Evolutionary conservation across 2,113 vertebrate species (phyloP), one percentile per base, ranked within the genome.

Genomic region (Siniperca knerii): DNA sequence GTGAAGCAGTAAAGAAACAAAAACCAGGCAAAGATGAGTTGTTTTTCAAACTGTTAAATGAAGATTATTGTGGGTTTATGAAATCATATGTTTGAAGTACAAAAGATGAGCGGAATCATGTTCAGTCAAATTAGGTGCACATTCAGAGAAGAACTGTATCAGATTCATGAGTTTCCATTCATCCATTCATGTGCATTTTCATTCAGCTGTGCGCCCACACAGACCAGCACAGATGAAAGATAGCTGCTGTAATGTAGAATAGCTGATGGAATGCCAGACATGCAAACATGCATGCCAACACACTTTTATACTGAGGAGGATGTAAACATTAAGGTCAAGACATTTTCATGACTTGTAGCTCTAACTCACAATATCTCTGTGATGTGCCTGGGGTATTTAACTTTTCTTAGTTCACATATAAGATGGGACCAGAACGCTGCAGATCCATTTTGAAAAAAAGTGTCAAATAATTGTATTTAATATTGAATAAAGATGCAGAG

Each of bases 81-180:
- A 54, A 64, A 29, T 23, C n/a, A 54, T n/a, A 18, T 20, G 35
- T 57, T 29, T 23, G 15, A 72, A 57, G 25, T 23, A 68, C 62
- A 23, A 44, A 57, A 18, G 35, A 52, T 33, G 6, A 79, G n/a
- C 8, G 2, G 50, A 58, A 33, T 35, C 13, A 0, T 13, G 9
- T 58, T 76, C 11, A 46, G 33, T 35, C 6, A 25, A 64, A 66
- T 69, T 18, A 55, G 35, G 40, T 8, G 20, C 21, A 50, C 69
- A 65, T 67, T 75, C 61, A 52, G 6, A 46, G 33, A 0, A 23
- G 42, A 61, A 21, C 11, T 29, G 33, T 2, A 48, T 46, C 62
- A 20, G 55, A 80, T 73, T 76, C 58, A 23, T 23, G 50, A 60
- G 71, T 86, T 66, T 82, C 72, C 76, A 61, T 85, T 88, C 68